phyloP scores from a whole-genome alignment of 1,140 invertebrate genomes.

The Stegodyphus dumicola region DNA sequence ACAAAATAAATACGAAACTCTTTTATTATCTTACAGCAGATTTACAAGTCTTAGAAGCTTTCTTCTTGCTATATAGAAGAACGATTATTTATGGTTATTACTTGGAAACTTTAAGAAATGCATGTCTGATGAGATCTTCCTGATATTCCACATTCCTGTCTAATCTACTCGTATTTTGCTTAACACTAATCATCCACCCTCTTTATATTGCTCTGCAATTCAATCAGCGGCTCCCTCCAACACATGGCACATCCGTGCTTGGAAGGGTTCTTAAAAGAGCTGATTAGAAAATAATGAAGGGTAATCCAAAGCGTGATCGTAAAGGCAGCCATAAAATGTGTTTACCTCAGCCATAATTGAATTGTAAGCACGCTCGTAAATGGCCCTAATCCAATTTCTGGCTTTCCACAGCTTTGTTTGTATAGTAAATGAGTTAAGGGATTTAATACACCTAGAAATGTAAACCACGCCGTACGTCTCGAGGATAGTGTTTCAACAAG shows the following conservation, averaged over 20 bases:
- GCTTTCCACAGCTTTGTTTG: constrained; percentile 38
- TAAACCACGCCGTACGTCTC: background rate
- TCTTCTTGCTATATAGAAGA: too few relatives aligned
- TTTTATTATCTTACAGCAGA: too few relatives aligned
- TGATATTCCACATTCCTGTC: too few relatives aligned
- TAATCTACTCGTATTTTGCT: too few relatives aligned
- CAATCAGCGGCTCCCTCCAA: constrained; percentile 7
- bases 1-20: too few relatives aligned
- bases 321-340: constrained; percentile 43
- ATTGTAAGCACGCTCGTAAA: constrained; percentile 20
- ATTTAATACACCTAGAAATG: constrained; percentile 18
- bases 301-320: constrained; percentile 39
- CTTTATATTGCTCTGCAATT: background rate
- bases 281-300: background rate
- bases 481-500: too few relatives aligned
- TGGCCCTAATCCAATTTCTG: constrained; percentile 43
- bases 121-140: too few relatives aligned
- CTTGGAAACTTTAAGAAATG: too few relatives aligned
- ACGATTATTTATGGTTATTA: too few relatives aligned
- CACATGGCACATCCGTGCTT: constrained; percentile 3
- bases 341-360: constrained; percentile 41
- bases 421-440: constrained; percentile 28
- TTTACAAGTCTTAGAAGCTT: too few relatives aligned
- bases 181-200: too few relatives aligned
- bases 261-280: too few relatives aligned